These are phyloP conservation scores for Enoplosus armatus DNA, from an alignment of 2,797 vertebrate genomes.

Conservation along the genomic window DNA sequence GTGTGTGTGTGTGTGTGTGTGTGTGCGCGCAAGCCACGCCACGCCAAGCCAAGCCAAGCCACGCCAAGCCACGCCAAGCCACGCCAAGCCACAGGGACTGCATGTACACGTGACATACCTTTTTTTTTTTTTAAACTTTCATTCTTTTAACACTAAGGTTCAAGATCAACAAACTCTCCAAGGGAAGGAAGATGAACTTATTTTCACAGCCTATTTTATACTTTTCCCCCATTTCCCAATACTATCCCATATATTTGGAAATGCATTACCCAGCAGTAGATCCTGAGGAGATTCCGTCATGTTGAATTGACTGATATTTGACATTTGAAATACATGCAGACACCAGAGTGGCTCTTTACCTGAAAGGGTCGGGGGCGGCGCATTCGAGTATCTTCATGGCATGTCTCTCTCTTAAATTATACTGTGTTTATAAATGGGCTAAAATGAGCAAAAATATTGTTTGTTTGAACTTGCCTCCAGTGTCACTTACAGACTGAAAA, in stretches of 20 bases:
- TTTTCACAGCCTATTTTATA: neutral
- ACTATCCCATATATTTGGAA: no score
- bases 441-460: constrained; percentile 5
- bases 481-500: constrained; percentile 1
- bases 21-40: no score
- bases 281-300: neutral
- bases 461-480: neutral
- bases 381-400: no score
- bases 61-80: no score
- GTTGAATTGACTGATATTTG: neutral
- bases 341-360: neutral
- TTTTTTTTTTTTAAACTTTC: neutral
- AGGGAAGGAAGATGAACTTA: neutral
- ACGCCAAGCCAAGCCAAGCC: no score
- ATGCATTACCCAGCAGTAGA: neutral
- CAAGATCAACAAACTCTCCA: neutral
- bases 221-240: neutral
- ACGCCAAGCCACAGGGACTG: neutral
- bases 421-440: constrained; percentile 17
- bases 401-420: no score
- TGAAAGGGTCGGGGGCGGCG: neutral
- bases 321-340: constrained; percentile 14
- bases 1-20: no score
- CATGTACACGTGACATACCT: neutral
- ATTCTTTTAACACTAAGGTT: neutral